phyloP scores from a whole-genome alignment of 2,797 vertebrate species.

The Thripadectes ignobilis region DNA sequence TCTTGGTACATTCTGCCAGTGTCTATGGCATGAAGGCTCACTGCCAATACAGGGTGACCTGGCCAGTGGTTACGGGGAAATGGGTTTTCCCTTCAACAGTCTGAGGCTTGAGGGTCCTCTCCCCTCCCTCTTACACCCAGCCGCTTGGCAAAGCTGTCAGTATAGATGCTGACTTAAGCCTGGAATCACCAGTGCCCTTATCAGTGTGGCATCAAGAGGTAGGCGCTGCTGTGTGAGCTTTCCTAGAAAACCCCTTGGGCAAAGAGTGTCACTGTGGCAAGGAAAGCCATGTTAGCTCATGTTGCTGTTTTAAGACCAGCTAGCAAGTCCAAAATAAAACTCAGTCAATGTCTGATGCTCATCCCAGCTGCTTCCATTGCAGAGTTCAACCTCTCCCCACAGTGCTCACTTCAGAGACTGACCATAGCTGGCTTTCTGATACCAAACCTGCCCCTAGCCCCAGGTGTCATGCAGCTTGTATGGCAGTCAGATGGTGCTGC shows the following conservation, averaged over 20 bases:
- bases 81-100: neutral
- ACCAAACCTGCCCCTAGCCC: neutral
- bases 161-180: neutral
- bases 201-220: slow-evolving; percentile 22
- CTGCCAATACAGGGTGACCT: rapidly evolving
- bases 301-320: neutral
- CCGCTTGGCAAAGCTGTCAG: slow-evolving; percentile 18
- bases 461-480: rapidly evolving
- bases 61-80: neutral
- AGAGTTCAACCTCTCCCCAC: neutral
- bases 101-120: neutral
- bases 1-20: neutral
- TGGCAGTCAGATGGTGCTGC: neutral
- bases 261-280: slow-evolving; percentile 8
- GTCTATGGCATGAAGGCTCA: neutral
- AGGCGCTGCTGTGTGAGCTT: slow-evolving; percentile 12
- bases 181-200: slow-evolving; percentile 2
- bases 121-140: neutral
- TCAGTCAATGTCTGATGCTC: rapidly evolving
- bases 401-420: rapidly evolving
- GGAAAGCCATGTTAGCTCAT: slow-evolving; percentile 24
- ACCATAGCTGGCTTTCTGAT: neutral
- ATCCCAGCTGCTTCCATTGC: neutral
- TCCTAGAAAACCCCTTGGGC: slow-evolving; percentile 20
- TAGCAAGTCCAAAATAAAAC: neutral